Evolutionary conservation across 2,888 invertebrate species (phyloP).

Genomic region (Aporophyla nigra): DNA sequence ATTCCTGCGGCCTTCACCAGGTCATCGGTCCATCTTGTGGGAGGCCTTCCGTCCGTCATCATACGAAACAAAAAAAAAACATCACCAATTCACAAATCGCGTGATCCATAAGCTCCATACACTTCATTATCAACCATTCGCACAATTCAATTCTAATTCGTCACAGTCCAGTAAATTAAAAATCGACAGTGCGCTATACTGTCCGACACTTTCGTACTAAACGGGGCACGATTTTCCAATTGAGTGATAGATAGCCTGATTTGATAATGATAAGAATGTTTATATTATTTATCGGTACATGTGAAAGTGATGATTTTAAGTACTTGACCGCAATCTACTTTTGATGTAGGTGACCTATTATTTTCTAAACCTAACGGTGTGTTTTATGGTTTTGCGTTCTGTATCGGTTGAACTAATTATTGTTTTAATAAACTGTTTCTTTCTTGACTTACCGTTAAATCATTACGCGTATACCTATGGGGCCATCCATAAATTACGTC

Average conservation of each 20-base stretch:
- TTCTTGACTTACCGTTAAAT: too few species aligned
- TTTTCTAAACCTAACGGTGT: conserved; percentile 9
- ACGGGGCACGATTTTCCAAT: conserved; percentile 62
- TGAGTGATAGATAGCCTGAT: conserved; percentile 75
- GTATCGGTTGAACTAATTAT: not conserved
- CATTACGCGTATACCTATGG: too few species aligned
- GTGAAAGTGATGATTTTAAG: conserved; percentile 74
- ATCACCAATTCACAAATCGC: too few species aligned
- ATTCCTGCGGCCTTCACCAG: too few species aligned
- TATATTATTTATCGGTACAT: conserved; percentile 52
- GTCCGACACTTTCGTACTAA: conserved; percentile 25
- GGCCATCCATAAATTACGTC: too few species aligned
- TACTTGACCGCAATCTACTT: conserved; percentile 78
- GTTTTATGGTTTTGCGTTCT: conserved; percentile 16
- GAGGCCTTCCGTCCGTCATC: too few species aligned
- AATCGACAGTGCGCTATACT: conserved; percentile 39
- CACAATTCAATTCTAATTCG: conserved; percentile 44
- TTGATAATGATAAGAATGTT: conserved; percentile 64
- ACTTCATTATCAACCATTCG: conserved; percentile 14
- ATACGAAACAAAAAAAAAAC: too few species aligned
- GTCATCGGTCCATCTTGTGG: too few species aligned
- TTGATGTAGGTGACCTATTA: conserved; percentile 61
- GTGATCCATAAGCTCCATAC: conserved; percentile 35
- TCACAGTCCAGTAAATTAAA: conserved; percentile 37
- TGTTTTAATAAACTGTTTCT: not conserved